Evolutionary conservation across 2,888 invertebrate species (phyloP).

Genomic region (Eurois occulta): DNA sequence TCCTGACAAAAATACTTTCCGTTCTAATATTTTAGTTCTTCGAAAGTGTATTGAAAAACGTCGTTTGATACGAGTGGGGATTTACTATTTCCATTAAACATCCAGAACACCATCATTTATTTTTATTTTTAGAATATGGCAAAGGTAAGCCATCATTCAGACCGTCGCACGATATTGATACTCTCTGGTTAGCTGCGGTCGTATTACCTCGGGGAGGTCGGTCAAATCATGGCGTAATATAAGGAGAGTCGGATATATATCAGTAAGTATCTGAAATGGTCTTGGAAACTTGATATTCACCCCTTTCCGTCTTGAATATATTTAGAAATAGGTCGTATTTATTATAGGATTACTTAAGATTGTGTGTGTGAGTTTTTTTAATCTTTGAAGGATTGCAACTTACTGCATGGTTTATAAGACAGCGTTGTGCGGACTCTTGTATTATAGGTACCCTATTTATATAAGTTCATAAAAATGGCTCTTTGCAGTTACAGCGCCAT

Average conservation of each 20-base stretch:
- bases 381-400: not conserved
- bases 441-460: not conserved
- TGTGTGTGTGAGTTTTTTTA: not conserved
- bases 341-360: not conserved
- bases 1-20: too few species aligned
- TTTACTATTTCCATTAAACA: too few species aligned
- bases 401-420: not conserved
- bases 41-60: too few species aligned
- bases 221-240: not conserved
- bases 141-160: constrained; percentile 14
- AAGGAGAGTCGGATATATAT: not conserved
- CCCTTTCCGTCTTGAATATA: not conserved
- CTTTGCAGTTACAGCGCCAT: not conserved
- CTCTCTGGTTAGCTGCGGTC: not conserved
- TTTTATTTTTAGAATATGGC: not conserved
- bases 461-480: not conserved
- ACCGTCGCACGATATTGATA: not conserved
- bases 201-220: not conserved
- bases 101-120: not conserved
- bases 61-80: too few species aligned
- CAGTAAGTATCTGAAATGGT: not conserved
- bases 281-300: constrained; percentile 20
- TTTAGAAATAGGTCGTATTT: not conserved
- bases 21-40: too few species aligned
- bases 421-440: not conserved